phyloP scores from a whole-genome alignment of 2,113 vertebrate genomes.

The Tympanuchus pallidicinctus region DNA sequence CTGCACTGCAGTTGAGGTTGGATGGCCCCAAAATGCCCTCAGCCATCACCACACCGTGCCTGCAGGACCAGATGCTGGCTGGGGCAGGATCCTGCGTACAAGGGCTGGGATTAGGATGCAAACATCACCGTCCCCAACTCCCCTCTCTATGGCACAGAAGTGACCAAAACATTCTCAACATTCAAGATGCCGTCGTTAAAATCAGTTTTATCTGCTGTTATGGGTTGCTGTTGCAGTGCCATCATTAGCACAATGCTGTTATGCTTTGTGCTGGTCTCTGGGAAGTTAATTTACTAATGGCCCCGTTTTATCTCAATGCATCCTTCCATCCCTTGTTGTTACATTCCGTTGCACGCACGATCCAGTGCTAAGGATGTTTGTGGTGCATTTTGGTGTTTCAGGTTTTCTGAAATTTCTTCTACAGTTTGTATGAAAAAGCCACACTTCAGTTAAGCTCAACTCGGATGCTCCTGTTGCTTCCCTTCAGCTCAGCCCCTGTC shows the following conservation, averaged over 20 bases:
- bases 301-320: not conserved
- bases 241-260: not conserved
- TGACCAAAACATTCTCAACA: accelerated
- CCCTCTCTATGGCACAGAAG: not conserved
- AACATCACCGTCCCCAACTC: accelerated
- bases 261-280: not conserved
- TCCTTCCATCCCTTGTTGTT: not conserved
- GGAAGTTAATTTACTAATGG: not conserved
- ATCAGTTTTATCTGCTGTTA: not conserved
- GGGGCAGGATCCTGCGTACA: accelerated
- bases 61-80: accelerated
- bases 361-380: not conserved
- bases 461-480: not conserved
- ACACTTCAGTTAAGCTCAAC: not conserved
- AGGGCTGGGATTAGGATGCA: not conserved
- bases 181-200: not conserved
- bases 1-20: not conserved
- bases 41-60: accelerated
- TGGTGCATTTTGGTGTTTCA: not conserved
- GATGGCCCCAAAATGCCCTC: not conserved
- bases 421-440: not conserved
- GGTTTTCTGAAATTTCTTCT: not conserved
- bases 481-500: not conserved
- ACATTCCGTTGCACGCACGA: accelerated
- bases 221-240: accelerated